Evolutionary conservation across 1,140 invertebrate species (phyloP).

Genomic region (Drosophila seguyi): DNA sequence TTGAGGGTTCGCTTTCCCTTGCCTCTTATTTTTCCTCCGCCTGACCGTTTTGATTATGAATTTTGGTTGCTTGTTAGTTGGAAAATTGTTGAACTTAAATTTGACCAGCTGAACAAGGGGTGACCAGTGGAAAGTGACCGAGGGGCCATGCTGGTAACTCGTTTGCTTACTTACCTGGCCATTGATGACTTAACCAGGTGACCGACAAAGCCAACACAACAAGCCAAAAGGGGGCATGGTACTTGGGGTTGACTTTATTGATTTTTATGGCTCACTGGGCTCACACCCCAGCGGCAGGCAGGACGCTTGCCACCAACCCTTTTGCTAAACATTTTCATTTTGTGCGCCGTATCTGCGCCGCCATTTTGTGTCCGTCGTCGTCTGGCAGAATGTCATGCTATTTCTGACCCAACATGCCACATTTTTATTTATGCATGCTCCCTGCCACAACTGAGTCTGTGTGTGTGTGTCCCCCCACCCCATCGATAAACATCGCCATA

Average conservation of each 20-base stretch:
- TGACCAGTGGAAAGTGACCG: too few relatives aligned
- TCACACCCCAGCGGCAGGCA: constrained; percentile 9
- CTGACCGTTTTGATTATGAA: constrained; percentile 45
- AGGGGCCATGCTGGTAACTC: too few relatives aligned
- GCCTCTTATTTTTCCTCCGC: constrained; percentile 17
- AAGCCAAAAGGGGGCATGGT: not conserved
- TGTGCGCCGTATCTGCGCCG: constrained; percentile 62
- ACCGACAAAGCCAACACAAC: constrained; percentile 61
- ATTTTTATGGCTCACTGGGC: constrained; percentile 77
- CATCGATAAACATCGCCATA: constrained; percentile 42
- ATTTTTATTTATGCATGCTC: constrained; percentile 79
- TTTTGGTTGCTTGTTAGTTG: constrained; percentile 57
- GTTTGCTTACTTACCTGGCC: constrained; percentile 33
- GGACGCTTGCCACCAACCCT: constrained; percentile 65
- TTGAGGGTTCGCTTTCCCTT: not conserved
- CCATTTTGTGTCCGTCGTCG: constrained; percentile 63
- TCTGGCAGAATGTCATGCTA: constrained; percentile 71
- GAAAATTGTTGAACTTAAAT: constrained; percentile 66
- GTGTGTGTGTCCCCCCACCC: constrained; percentile 13
- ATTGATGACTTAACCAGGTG: constrained; percentile 66
- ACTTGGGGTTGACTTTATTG: constrained; percentile 62
- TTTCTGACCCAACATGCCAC: constrained; percentile 81
- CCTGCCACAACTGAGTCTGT: too few relatives aligned
- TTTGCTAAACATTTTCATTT: constrained; percentile 75
- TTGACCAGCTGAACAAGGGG: constrained; percentile 15